Conservation (phyloP, 1,140 invertebrate species). For the Nasonia longicornis region DNA sequence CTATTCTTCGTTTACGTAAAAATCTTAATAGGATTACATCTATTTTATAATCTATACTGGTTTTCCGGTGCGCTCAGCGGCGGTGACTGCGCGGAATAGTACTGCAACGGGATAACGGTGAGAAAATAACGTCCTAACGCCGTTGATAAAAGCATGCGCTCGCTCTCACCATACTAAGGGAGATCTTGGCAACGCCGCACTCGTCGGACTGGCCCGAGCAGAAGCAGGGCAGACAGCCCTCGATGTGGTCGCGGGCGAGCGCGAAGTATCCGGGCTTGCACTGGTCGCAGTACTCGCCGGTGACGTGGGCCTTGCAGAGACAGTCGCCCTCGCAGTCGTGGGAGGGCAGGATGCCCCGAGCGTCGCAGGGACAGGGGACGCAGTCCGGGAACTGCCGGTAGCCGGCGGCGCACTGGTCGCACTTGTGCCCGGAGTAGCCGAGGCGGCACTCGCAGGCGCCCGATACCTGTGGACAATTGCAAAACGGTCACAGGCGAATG, state of each 20-base stretch:
- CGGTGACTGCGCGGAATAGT: too few relatives aligned
- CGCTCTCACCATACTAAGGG: slow-evolving; percentile 72
- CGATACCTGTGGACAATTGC: slow-evolving; percentile 64
- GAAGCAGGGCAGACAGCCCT: slow-evolving; percentile 90
- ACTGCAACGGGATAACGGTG: too few relatives aligned
- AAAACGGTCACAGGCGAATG: too few relatives aligned
- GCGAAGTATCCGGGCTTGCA: slow-evolving; percentile 90
- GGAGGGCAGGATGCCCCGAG: slow-evolving; percentile 76
- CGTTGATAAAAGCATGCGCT: neutral
- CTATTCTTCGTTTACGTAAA: neutral
- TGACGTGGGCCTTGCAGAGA: slow-evolving; percentile 87
- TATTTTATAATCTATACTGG: neutral
- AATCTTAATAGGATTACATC: slow-evolving; percentile 22
- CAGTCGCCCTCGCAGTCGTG: slow-evolving; percentile 85
- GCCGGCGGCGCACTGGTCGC: slow-evolving; percentile 87
- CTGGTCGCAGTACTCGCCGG: slow-evolving; percentile 82
- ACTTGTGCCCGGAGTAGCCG: slow-evolving; percentile 85
- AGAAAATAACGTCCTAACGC: too few relatives aligned
- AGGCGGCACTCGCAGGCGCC: slow-evolving; percentile 85
- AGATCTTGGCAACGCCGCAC: slow-evolving; percentile 77
- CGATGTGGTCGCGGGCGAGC: slow-evolving; percentile 78
- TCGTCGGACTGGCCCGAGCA: slow-evolving; percentile 87
- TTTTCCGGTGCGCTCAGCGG: neutral
- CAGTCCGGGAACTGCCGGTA: slow-evolving; percentile 85
- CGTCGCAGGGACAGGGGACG: slow-evolving; percentile 84